These are phyloP conservation scores for Augiades crinisus DNA, from an alignment of 2,888 invertebrate genomes.

Conservation along the genomic window DNA sequence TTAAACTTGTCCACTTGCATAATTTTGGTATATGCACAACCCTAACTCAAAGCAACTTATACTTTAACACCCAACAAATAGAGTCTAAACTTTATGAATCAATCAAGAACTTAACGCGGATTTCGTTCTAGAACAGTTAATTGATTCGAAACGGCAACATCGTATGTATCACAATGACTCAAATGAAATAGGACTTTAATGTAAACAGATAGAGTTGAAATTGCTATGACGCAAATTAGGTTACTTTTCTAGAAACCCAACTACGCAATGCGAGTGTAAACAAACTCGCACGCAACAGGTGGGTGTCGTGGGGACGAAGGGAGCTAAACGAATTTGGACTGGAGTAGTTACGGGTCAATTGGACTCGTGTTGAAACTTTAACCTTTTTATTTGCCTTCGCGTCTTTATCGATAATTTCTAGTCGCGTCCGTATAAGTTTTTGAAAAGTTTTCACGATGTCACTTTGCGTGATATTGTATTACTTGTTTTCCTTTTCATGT, in stretches of 20 bases:
- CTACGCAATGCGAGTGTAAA: constrained; percentile 52
- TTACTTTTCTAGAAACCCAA: constrained; percentile 48
- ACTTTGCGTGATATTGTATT: too few species aligned
- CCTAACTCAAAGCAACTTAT: background rate
- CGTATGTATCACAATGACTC: constrained; percentile 14
- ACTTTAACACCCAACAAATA: background rate
- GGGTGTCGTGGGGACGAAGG: constrained; percentile 28
- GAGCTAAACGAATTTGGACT: constrained; percentile 11
- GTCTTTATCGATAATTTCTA: constrained; percentile 5
- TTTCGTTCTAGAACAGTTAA: constrained; percentile 25
- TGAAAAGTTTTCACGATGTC: background rate
- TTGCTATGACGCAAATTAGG: constrained; percentile 28
- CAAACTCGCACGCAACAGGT: constrained; percentile 60
- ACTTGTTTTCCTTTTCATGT: too few species aligned
- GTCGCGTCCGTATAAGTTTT: background rate
- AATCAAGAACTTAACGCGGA: constrained; percentile 12
- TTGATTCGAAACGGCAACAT: constrained; percentile 34
- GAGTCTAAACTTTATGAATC: background rate
- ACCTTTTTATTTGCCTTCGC: constrained; percentile 14
- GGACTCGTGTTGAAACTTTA: constrained; percentile 5
- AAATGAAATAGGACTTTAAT: constrained; percentile 23
- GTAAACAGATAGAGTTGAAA: constrained; percentile 14
- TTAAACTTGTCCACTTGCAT: background rate
- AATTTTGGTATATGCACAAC: constrained; percentile 4
- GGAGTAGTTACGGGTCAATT: constrained; percentile 3